Conservation (phyloP, 2,113 vertebrate genomes). For the Calyptommatus sinebrachiatus region DNA sequence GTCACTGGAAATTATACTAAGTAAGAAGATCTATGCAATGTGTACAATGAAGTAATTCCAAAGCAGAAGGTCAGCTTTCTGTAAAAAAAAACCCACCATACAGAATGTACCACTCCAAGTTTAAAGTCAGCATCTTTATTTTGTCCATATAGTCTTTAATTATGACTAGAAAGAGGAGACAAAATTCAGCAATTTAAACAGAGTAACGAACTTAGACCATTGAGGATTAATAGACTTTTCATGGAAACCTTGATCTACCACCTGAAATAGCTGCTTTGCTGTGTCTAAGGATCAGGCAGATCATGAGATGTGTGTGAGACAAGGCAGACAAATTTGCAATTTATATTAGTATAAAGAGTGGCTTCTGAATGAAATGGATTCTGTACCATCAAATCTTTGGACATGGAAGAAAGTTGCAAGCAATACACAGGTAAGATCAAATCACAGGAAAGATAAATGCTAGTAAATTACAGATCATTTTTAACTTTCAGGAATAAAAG, state of each 20-base stretch:
- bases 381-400: neutral
- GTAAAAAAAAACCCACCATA: neutral
- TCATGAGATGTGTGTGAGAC: neutral
- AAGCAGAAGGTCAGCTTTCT: neutral
- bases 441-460: neutral
- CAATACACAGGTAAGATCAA: conserved; percentile 2
- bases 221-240: neutral
- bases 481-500: neutral
- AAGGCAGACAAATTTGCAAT: neutral
- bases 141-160: neutral
- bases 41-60: neutral
- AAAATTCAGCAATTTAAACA: neutral
- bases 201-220: neutral
- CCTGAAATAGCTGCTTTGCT: neutral
- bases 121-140: neutral
- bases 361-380: neutral
- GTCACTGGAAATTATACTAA: neutral
- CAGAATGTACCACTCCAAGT: neutral
- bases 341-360: neutral
- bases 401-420: neutral
- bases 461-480: neutral
- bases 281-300: neutral
- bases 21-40: neutral
- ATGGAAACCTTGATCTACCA: neutral
- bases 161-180: neutral